Conservation (phyloP, 2,797 vertebrate genomes). For the Hypotaenidia philippensis region DNA sequence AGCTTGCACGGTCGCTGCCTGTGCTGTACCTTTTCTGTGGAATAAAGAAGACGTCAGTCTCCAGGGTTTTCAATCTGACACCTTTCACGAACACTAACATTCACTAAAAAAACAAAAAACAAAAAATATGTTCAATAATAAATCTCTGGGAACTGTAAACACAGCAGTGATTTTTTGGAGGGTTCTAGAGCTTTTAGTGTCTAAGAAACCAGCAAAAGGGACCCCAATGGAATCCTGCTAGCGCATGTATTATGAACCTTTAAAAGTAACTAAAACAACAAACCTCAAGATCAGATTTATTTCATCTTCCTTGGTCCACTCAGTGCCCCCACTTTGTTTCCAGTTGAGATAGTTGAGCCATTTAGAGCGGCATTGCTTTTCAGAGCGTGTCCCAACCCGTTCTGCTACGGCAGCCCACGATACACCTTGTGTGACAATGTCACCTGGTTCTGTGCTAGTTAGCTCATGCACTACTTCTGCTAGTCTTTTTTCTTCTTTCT, state of each 20-base stretch:
- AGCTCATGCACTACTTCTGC: conserved; percentile 96
- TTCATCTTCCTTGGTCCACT: conserved; percentile 98
- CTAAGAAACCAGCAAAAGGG: conserved; percentile 45
- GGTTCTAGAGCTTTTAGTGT: conserved; percentile 39
- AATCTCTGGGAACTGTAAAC: conserved; percentile 59
- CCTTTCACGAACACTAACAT: conserved; percentile 75
- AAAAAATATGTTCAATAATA: conserved; percentile 72
- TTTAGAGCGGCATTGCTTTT: conserved; percentile 98
- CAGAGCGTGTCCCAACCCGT: conserved; percentile 93
- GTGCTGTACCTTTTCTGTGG: conserved; percentile 77
- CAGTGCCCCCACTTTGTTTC: conserved; percentile 98
- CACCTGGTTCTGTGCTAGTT: conserved; percentile 93
- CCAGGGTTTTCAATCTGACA: conserved; percentile 78
- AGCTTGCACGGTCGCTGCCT: conserved; percentile 70
- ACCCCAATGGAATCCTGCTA: conserved; percentile 46
- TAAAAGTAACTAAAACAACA: conserved; percentile 40
- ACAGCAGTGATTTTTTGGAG: conserved; percentile 49
- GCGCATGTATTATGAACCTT: not conserved
- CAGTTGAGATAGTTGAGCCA: conserved; percentile 99
- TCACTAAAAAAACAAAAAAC: conserved; percentile 77
- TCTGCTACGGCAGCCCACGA: conserved; percentile 97
- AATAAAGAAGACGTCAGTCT: conserved; percentile 78
- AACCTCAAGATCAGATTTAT: conserved; percentile 91
- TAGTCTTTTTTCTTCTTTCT: conserved; percentile 94
- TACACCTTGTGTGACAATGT: conserved; percentile 95